These are phyloP conservation scores for Hycleus cichorii DNA, from an alignment of 1,140 invertebrate genomes.

Conservation along the genomic window DNA sequence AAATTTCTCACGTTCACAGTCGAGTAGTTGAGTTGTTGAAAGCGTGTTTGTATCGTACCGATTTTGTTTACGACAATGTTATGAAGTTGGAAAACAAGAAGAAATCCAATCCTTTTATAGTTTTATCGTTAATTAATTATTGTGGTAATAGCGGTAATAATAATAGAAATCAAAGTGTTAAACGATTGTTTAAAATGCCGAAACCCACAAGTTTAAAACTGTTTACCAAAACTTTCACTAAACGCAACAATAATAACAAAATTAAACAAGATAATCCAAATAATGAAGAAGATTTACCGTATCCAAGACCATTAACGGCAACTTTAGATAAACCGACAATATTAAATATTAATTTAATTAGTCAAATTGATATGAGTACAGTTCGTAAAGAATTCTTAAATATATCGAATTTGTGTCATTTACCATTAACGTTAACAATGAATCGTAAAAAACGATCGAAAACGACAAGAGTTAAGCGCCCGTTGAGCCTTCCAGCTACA, in stretches of 20 bases:
- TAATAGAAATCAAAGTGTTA: no score
- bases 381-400: constrained; percentile 49
- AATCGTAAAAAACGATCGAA: constrained; percentile 4
- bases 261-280: constrained; percentile 6
- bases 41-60: no score
- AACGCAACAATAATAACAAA: constrained; percentile 29
- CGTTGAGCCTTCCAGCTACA: constrained; percentile 22
- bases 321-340: constrained; percentile 50
- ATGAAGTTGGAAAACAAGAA: no score
- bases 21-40: no score
- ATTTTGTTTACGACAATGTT: no score
- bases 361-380: constrained; percentile 55
- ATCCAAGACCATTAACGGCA: constrained; percentile 48
- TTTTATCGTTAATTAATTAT: no score
- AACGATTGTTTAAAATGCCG: constrained; percentile 21
- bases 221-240: constrained; percentile 41
- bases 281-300: constrained; percentile 17
- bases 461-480: constrained; percentile 7
- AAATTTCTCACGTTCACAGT: no score
- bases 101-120: no score
- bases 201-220: constrained; percentile 31
- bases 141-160: no score
- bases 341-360: constrained; percentile 46
- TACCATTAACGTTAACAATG: constrained; percentile 23
- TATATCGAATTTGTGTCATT: constrained; percentile 37